A percentile compares a stretch with the other conserved stretches of the same genome.
phyloP scores from a whole-genome alignment of 1,140 invertebrate species.

The Drepana arcuata region DNA sequence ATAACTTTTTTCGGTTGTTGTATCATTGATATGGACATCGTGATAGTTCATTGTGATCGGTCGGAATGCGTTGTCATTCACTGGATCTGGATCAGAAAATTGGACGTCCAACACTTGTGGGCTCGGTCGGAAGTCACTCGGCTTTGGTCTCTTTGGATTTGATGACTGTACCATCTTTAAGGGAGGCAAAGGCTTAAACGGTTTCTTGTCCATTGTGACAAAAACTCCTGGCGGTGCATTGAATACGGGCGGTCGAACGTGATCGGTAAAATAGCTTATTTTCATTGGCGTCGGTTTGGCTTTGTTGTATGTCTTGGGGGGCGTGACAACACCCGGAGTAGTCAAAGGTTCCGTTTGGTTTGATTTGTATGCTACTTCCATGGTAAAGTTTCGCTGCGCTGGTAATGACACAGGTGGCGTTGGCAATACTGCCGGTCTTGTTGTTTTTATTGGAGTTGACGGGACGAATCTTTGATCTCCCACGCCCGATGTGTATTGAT shows the following conservation, averaged over 20 bases:
- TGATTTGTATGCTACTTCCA: constrained; percentile 22
- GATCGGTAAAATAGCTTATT: constrained; percentile 41
- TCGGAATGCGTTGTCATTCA: constrained; percentile 45
- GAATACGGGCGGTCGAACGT: constrained; percentile 50
- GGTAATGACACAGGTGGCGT: constrained; percentile 27
- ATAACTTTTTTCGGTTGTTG: constrained; percentile 25
- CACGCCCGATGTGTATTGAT: constrained; percentile 15
- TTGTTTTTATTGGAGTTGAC: constrained; percentile 26
- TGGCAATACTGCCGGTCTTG: constrained; percentile 44
- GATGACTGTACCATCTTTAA: constrained; percentile 30
- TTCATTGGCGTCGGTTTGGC: constrained; percentile 30
- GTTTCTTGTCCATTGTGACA: constrained; percentile 62
- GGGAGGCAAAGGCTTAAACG: constrained; percentile 65
- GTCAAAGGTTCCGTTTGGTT: constrained; percentile 22
- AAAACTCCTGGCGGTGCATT: constrained; percentile 61
- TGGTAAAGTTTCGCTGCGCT: constrained; percentile 13
- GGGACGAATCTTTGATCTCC: constrained; percentile 21
- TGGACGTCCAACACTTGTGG: constrained; percentile 46
- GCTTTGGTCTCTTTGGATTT: constrained; percentile 28
- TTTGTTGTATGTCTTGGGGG: constrained; percentile 34
- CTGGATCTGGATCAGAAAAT: constrained; percentile 37
- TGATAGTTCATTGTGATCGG: constrained; percentile 41
- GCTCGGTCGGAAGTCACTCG: constrained; percentile 54
- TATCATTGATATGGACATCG: constrained; percentile 15
- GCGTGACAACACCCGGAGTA: constrained; percentile 22